Evolutionary conservation across 1,140 invertebrate genomes (phyloP).

Genomic region (Rhagoletis pomonella): DNA sequence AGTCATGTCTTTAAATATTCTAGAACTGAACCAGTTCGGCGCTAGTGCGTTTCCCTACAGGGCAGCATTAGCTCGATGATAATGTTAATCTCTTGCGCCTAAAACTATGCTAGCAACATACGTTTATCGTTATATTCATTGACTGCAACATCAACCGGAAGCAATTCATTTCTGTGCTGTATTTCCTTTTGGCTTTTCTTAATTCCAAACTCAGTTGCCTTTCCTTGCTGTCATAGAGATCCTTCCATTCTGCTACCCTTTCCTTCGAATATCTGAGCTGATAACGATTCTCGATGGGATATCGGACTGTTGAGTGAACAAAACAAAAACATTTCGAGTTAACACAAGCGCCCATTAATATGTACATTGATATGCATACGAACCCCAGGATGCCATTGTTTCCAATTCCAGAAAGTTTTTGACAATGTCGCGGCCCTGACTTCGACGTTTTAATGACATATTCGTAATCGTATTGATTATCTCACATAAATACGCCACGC

Average conservation of each 20-base stretch:
- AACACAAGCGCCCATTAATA: background rate
- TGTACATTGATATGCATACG: background rate
- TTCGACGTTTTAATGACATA: background rate
- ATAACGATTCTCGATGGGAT: constrained; percentile 10
- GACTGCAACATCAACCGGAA: background rate
- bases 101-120: background rate
- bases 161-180: background rate
- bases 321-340: background rate
- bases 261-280: background rate
- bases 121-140: background rate
- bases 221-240: background rate
- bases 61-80: too few species aligned
- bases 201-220: background rate
- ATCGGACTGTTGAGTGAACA: background rate
- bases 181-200: background rate
- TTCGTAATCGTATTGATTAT: constrained; percentile 13
- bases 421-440: background rate
- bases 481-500: background rate
- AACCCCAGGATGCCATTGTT: background rate
- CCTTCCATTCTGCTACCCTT: background rate
- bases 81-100: background rate
- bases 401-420: constrained; percentile 9
- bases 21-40: too few species aligned
- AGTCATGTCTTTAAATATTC: too few species aligned
- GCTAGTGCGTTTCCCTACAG: too few species aligned